Evolutionary conservation across 2,888 invertebrate genomes (phyloP).

Genomic region (Magallana nippona): DNA sequence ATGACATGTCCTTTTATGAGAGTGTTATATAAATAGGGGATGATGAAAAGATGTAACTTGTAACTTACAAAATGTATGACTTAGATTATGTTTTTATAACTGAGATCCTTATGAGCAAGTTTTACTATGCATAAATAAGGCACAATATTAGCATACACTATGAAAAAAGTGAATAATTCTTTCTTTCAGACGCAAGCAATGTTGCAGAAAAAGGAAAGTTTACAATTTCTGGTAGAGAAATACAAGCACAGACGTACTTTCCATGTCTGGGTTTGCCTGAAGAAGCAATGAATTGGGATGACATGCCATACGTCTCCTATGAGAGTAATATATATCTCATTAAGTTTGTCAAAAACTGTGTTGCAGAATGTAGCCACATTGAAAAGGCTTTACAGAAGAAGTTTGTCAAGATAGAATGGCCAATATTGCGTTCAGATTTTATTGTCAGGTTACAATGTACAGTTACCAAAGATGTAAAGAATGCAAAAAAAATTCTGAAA

Average conservation of each 20-base stretch:
- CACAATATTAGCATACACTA: no score
- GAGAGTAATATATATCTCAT: conserved; percentile 22
- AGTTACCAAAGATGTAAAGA: not conserved
- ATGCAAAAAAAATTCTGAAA: conserved; percentile 1
- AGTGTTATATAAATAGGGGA: no score
- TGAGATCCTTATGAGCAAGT: no score
- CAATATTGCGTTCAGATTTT: conserved; percentile 1
- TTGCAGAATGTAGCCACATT: not conserved
- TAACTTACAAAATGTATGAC: no score
- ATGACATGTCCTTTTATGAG: no score
- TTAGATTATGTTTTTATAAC: no score
- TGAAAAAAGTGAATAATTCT: no score
- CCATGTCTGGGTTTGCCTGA: conserved; percentile 23
- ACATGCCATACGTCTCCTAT: not conserved
- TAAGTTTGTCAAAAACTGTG: conserved; percentile 31
- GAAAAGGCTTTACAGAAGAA: conserved; percentile 6
- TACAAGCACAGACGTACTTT: not conserved
- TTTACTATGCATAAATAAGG: no score
- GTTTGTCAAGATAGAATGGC: conserved; percentile 37
- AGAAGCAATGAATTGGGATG: not conserved
- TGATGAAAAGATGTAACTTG: no score
- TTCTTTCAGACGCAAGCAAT: not conserved
- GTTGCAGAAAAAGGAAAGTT: not conserved
- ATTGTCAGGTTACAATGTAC: conserved; percentile 13
- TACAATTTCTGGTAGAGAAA: not conserved